Evolutionary conservation across 2,888 invertebrate species (phyloP), one percentile per base, ranked within the genome.

Genomic region (Ophioninae sp.): DNA sequence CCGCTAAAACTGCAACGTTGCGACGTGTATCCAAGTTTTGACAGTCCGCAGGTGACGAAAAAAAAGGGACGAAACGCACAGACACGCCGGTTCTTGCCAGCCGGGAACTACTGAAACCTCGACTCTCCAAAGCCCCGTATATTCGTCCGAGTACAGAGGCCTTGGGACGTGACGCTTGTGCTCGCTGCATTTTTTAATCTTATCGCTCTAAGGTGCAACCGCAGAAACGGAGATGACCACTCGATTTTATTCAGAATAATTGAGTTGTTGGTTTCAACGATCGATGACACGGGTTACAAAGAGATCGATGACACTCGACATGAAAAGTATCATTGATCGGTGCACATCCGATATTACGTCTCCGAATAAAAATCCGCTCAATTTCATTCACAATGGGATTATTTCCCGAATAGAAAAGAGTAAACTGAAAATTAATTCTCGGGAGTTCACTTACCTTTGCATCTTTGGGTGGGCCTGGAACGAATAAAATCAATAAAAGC

Each of bases 101-200:
- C 64, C 56, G 71, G 63, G 41, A 56, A 79, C 84, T 79, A 79
- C 75, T 64, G 81, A 81, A 71, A 67, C 74, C 71, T 73, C 58
- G 63, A 56, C 63, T 65, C 22, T 17, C 61, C 74, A 75, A 75
- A 81, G 72, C 75, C 78, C 58, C 59, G 64, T 75, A 74, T 41
- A 76, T 75, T 39, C 22, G 83, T 71, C 22, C 22, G 44, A 64
- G 79, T 58, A 51, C 56, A 37, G 63, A 71, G 56, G 3, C 30
- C 30, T 30, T 23, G 30, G 23, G 17, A 73, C 58, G 20, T 59
- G 23, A 44, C 51, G 44, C 20, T 17, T 22, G 59, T 56, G 44
- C 20, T 17, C 17, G 59, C 58, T 23, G 56, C 17, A 30, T 56
- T n/a, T 37, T 20, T 3, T 5, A 39, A 59, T n/a, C 63, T n/a